phyloP scores from a whole-genome alignment of 2,888 invertebrate genomes.

The Napeogenes sylphis region DNA sequence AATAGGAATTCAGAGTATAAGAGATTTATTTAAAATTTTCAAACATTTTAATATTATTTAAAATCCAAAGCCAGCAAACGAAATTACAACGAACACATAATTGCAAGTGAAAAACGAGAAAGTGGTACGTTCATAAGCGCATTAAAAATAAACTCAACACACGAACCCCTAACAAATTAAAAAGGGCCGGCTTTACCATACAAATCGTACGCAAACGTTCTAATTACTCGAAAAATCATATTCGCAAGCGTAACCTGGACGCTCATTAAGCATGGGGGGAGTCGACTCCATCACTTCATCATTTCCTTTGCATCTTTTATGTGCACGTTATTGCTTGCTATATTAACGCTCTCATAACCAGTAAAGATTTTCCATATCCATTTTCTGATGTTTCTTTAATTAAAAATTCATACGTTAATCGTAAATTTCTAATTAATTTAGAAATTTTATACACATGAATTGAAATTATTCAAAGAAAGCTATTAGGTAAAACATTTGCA shows the following conservation, averaged over 20 bases:
- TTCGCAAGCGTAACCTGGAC: conserved; percentile 53
- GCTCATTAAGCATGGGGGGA: conserved; percentile 51
- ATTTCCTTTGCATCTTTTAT: conserved; percentile 23
- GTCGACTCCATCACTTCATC: conserved; percentile 29
- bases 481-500: background rate
- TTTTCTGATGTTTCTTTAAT: background rate
- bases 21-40: too few species aligned
- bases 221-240: conserved; percentile 66
- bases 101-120: conserved; percentile 34
- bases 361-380: background rate
- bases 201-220: conserved; percentile 58
- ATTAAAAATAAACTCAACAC: conserved; percentile 37
- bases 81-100: conserved; percentile 22
- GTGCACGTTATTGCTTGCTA: conserved; percentile 11
- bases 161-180: conserved; percentile 51
- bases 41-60: background rate
- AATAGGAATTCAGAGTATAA: too few species aligned
- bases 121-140: conserved; percentile 44
- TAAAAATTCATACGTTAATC: background rate
- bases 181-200: conserved; percentile 48
- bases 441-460: too few species aligned
- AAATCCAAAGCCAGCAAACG: conserved; percentile 14
- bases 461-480: background rate
- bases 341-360: conserved; percentile 8
- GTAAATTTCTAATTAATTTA: too few species aligned